Evolutionary conservation across 2,113 vertebrate species (phyloP), one percentile per base, ranked within the genome.

Genomic region (Rana temporaria): DNA sequence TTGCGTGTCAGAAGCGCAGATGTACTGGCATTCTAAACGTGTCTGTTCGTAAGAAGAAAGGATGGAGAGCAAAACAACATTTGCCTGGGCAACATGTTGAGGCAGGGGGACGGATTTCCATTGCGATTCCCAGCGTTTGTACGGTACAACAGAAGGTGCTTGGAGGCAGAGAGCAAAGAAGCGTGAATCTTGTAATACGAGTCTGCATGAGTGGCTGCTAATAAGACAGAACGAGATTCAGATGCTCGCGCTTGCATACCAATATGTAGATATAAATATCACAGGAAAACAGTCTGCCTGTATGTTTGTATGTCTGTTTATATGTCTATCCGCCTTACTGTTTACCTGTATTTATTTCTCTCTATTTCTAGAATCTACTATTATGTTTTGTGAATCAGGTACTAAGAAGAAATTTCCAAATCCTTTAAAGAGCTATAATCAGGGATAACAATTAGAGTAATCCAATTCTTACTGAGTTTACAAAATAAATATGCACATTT

Each of bases 201-300:
- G 30, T 24, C 32, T 52, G 64, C 52, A 34, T 76, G 70, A 53
- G 53, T 74, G 20, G 56, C 53, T 48, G 59, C 52, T 75, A 64
- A 72, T 73, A n/a, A 77, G 83, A 66, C 32, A 78, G 76, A 18
- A 24, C 24, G 62, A 66, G 60, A 66, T 38, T 74, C 71, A 75
- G 15, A 24, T 60, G 26, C 30, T 56, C 56, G 12, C 34, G 42
- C 42, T 48, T 48, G 42, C 42, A 48, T 48, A 9, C 9, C 42
- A 48, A 12, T 48, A 48, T 48, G 42, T 12, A 14, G 8, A 48
- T 48, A 48, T 2, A 48, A 48, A 48, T 48, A 48, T 48, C 42
- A 12, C 42, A 48, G 12, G 42, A 48, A 48, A 9, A 48, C 11
- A 48, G 42, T 30, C 1, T 30, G 26, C 26, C 26, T 30, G 26